Evolutionary conservation across 1,140 invertebrate genomes (phyloP).

Genomic region (Neodiprion lecontei): DNA sequence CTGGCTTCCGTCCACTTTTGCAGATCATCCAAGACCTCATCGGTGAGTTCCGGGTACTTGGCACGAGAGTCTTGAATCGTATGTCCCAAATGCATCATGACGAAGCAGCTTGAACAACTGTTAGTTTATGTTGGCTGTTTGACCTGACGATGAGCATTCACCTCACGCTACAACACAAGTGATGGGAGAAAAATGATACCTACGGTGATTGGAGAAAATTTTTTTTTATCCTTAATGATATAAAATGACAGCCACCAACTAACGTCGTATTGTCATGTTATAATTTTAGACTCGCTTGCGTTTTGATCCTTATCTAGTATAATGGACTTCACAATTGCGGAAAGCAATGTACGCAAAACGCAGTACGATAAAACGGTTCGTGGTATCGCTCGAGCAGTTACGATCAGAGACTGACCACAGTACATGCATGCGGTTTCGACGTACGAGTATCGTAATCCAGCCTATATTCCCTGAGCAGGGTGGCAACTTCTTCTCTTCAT

Average conservation of each 20-base stretch:
- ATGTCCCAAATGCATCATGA: conserved; percentile 47
- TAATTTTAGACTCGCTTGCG: too few relatives aligned
- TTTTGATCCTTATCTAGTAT: background rate
- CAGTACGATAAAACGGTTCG: background rate
- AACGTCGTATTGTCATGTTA: too few relatives aligned
- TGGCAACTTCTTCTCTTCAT: background rate
- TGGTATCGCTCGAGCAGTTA: background rate
- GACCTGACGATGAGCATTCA: too few relatives aligned
- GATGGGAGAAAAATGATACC: too few relatives aligned
- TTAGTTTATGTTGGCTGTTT: too few relatives aligned
- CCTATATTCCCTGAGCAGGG: background rate
- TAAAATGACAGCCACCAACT: too few relatives aligned
- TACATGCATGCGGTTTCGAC: background rate
- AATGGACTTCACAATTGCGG: background rate
- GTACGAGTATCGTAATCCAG: background rate
- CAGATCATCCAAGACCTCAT: conserved; percentile 40
- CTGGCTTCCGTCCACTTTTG: conserved; percentile 38
- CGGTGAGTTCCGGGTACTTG: conserved; percentile 44
- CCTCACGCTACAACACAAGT: too few relatives aligned
- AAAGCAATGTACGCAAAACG: background rate
- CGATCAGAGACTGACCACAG: background rate
- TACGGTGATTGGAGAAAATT: too few relatives aligned
- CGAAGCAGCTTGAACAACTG: background rate
- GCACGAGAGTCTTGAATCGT: conserved; percentile 37
- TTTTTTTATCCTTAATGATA: too few relatives aligned